Conservation (phyloP, 2,113 vertebrate species). For the Erythrocebus patas region DNA sequence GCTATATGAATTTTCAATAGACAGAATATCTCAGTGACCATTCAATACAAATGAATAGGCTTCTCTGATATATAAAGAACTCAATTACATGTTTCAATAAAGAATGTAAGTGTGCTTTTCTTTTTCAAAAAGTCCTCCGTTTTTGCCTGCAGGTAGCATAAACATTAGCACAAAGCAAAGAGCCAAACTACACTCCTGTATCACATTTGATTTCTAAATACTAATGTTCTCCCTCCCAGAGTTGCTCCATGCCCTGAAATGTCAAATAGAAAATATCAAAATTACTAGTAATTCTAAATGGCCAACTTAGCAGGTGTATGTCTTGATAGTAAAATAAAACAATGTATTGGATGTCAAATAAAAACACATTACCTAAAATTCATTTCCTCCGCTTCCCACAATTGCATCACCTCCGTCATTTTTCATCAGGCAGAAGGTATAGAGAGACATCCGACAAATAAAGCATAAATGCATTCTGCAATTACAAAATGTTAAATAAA, state of each 20-base stretch:
- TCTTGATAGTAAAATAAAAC: background rate
- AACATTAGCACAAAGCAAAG: background rate
- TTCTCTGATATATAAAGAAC: background rate
- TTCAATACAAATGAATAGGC: background rate
- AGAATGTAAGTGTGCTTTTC: conserved; percentile 21
- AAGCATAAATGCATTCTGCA: rapidly evolving
- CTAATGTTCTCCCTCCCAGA: rapidly evolving
- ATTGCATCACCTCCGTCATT: rapidly evolving
- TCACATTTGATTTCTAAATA: background rate
- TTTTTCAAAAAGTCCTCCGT: background rate
- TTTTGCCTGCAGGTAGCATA: background rate
- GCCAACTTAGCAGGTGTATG: background rate
- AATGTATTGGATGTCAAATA: rapidly evolving
- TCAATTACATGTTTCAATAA: background rate
- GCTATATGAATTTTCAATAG: background rate
- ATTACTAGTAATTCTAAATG: rapidly evolving
- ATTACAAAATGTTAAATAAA: background rate
- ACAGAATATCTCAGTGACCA: background rate
- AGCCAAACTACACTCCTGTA: too few species aligned
- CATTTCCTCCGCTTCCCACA: background rate
- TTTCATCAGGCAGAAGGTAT: rapidly evolving
- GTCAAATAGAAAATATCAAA: rapidly evolving
- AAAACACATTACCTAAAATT: background rate
- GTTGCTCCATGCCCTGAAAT: background rate
- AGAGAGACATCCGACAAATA: rapidly evolving